These are phyloP conservation scores for Bostrychus sinensis DNA, from an alignment of 2,113 vertebrate species.

Conservation along the genomic window DNA sequence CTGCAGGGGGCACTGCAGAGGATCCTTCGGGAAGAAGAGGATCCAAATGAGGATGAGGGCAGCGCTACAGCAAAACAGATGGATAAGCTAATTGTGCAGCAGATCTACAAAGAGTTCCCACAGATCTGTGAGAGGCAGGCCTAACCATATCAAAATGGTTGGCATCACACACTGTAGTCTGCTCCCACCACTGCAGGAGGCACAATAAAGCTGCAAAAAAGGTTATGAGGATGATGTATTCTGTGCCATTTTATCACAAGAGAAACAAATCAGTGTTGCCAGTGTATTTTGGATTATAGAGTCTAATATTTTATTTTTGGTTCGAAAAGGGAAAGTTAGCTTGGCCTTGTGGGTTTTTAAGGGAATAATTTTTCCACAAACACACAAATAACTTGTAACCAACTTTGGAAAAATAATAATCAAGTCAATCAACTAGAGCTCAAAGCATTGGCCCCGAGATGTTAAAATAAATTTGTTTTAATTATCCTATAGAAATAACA, in stretches of 20 bases:
- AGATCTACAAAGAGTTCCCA: slow-evolving; percentile 94
- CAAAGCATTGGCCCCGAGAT: too few relatives aligned
- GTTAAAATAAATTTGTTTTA: too few relatives aligned
- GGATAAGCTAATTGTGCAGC: slow-evolving; percentile 94
- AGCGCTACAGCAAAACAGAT: slow-evolving; percentile 88
- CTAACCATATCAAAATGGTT: slow-evolving; percentile 44
- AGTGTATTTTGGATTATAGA: slow-evolving; percentile 19
- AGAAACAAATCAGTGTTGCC: slow-evolving; percentile 17
- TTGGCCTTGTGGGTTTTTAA: slow-evolving; percentile 3
- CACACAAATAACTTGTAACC: too few relatives aligned
- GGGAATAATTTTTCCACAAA: slow-evolving; percentile 13
- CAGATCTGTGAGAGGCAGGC: slow-evolving; percentile 75
- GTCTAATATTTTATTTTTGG: slow-evolving; percentile 4
- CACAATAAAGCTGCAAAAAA: slow-evolving; percentile 21
- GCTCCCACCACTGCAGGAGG: slow-evolving; percentile 46
- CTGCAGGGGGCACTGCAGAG: slow-evolving; percentile 89
- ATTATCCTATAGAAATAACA: too few relatives aligned
- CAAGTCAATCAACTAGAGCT: too few relatives aligned
- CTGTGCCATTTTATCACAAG: slow-evolving; percentile 23
- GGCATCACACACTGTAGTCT: slow-evolving; percentile 43
- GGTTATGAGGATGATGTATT: slow-evolving; percentile 3
- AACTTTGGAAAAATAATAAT: too few relatives aligned
- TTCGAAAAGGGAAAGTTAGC: background rate
- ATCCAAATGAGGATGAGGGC: slow-evolving; percentile 77
- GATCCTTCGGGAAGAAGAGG: slow-evolving; percentile 88